Evolutionary conservation across 2,113 vertebrate species (phyloP).

Genomic region (Desmodus rotundus): DNA sequence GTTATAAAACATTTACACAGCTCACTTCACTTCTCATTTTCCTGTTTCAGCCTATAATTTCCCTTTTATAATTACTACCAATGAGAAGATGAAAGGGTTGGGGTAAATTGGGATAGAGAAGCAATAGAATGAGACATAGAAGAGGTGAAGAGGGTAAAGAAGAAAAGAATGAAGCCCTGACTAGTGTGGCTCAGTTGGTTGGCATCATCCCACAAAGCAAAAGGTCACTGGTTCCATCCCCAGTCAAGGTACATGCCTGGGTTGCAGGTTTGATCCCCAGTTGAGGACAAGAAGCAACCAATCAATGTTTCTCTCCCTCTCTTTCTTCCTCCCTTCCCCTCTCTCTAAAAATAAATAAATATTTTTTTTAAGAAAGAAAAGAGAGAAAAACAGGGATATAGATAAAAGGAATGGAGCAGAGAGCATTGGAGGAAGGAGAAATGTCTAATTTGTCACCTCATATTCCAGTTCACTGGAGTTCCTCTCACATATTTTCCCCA

Average conservation of each 20-base stretch:
- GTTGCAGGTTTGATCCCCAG: too few relatives aligned
- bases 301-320: too few relatives aligned
- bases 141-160: not conserved
- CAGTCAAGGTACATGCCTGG: too few relatives aligned
- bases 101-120: not conserved
- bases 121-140: not conserved
- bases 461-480: not conserved
- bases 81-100: not conserved
- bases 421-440: not conserved
- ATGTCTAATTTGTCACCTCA: not conserved
- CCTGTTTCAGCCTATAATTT: not conserved
- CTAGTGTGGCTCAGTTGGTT: too few relatives aligned
- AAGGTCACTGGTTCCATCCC: too few relatives aligned
- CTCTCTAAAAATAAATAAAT: too few relatives aligned
- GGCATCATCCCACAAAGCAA: too few relatives aligned
- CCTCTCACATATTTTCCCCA: not conserved
- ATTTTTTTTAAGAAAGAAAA: too few relatives aligned
- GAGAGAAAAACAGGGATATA: not conserved
- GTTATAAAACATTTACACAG: conserved; percentile 23
- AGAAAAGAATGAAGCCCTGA: not conserved
- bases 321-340: too few relatives aligned
- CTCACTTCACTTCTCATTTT: conserved; percentile 27
- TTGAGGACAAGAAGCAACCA: too few relatives aligned
- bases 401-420: not conserved
- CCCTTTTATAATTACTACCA: not conserved